These are phyloP conservation scores for Cephalotes varians DNA, from an alignment of 2,888 invertebrate genomes.

Conservation along the genomic window DNA sequence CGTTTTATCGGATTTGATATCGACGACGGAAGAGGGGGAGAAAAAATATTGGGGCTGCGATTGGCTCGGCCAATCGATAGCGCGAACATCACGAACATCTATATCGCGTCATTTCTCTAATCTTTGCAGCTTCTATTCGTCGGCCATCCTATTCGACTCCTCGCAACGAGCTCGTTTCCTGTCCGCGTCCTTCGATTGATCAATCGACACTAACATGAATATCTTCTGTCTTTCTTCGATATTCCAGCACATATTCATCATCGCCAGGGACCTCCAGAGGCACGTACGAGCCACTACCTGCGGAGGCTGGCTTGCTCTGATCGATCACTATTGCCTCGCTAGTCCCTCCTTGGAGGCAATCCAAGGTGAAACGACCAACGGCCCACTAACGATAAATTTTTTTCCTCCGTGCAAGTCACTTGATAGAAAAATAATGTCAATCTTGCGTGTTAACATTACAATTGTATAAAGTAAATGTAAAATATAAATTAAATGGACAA, in stretches of 20 bases:
- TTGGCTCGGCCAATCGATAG: slow-evolving; percentile 33
- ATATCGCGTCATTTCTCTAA: slow-evolving; percentile 22
- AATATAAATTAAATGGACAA: neutral
- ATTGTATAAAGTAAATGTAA: neutral
- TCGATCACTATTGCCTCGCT: slow-evolving; percentile 28
- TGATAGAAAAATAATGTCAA: slow-evolving; percentile 2
- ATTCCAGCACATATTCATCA: slow-evolving; percentile 27
- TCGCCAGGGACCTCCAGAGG: neutral
- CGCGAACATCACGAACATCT: slow-evolving; percentile 6
- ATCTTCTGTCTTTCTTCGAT: slow-evolving; percentile 29
- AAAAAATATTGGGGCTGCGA: slow-evolving; percentile 9
- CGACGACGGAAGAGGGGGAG: neutral
- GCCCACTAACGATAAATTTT: neutral
- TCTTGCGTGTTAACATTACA: neutral
- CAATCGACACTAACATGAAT: slow-evolving; percentile 43
- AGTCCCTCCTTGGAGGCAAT: slow-evolving; percentile 13
- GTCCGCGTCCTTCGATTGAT: slow-evolving; percentile 28
- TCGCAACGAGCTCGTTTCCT: slow-evolving; percentile 10
- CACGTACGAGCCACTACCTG: slow-evolving; percentile 17
- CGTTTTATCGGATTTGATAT: slow-evolving; percentile 26
- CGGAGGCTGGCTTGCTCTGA: slow-evolving; percentile 10
- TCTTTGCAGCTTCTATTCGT: slow-evolving; percentile 21
- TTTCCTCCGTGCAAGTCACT: neutral
- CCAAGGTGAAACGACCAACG: slow-evolving; percentile 19
- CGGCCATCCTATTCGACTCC: neutral